phyloP scores from a whole-genome alignment of 1,140 invertebrate genomes.

The Polyergus mexicanus region DNA sequence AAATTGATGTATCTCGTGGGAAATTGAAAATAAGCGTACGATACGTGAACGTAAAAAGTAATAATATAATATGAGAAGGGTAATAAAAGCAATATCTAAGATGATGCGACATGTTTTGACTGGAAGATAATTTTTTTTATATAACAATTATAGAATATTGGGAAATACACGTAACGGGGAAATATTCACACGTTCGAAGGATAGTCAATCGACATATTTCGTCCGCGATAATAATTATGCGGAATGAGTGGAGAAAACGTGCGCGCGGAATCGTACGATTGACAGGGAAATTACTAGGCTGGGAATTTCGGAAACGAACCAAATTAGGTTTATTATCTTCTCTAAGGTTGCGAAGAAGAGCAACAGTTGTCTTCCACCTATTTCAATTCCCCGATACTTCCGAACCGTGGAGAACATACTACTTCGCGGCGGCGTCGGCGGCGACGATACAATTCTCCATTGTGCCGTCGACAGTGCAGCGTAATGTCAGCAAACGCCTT shows the following conservation, averaged over 20 bases:
- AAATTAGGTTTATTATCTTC: slow-evolving; percentile 63
- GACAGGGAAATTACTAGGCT: slow-evolving; percentile 46
- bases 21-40: slow-evolving; percentile 9
- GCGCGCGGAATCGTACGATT: slow-evolving; percentile 9
- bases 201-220: not conserved
- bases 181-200: not conserved
- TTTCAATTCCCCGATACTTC: slow-evolving; percentile 75
- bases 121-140: not conserved
- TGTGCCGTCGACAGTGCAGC: slow-evolving; percentile 78
- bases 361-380: slow-evolving; percentile 74
- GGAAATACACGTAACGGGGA: not conserved
- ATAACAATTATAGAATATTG: not conserved
- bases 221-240: slow-evolving; percentile 34
- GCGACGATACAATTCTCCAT: slow-evolving; percentile 79
- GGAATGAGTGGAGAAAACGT: slow-evolving; percentile 32
- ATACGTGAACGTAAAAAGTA: slow-evolving; percentile 7
- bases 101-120: not conserved
- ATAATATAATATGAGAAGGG: not conserved
- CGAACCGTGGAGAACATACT: slow-evolving; percentile 67
- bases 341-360: slow-evolving; percentile 53
- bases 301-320: slow-evolving; percentile 59
- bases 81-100: slow-evolving; percentile 10
- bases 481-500: slow-evolving; percentile 82
- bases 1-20: slow-evolving; percentile 35
- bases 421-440: slow-evolving; percentile 62